Evolutionary conservation across 2,888 invertebrate species (phyloP).

Genomic region (Steinernema hermaphroditum): DNA sequence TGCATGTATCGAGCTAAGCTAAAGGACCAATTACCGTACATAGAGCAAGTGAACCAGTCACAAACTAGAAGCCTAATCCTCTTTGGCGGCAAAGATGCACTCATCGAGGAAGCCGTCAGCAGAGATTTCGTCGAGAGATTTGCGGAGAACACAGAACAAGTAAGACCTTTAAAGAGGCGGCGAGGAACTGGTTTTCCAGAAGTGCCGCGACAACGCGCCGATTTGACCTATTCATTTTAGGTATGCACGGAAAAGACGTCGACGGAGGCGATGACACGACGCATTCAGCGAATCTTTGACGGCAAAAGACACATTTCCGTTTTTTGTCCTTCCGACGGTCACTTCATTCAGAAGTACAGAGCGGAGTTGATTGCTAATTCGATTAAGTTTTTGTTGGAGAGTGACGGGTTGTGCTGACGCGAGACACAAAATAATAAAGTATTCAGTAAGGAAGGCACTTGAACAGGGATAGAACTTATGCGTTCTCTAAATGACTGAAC

Average conservation of each 20-base stretch:
- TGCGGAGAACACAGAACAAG: neutral
- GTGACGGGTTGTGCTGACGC: neutral
- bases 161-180: neutral
- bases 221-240: neutral
- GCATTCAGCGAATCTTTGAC: neutral
- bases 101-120: neutral
- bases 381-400: neutral
- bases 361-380: slow-evolving; percentile 5
- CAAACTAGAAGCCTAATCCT: neutral
- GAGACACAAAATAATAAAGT: no score
- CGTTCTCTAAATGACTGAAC: no score
- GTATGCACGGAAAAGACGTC: slow-evolving; percentile 4
- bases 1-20: slow-evolving; percentile 1
- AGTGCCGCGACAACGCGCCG: neutral
- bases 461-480: no score
- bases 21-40: slow-evolving; percentile 2
- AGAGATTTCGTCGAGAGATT: neutral
- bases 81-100: slow-evolving; percentile 16
- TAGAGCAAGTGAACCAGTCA: neutral
- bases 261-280: neutral
- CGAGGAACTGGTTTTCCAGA: neutral
- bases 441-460: no score
- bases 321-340: neutral
- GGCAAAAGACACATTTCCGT: neutral
- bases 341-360: slow-evolving; percentile 9